Evolutionary conservation across 2,797 vertebrate genomes (phyloP), one percentile per base, ranked within the genome.

Genomic region (Megaceryle alcyon): DNA sequence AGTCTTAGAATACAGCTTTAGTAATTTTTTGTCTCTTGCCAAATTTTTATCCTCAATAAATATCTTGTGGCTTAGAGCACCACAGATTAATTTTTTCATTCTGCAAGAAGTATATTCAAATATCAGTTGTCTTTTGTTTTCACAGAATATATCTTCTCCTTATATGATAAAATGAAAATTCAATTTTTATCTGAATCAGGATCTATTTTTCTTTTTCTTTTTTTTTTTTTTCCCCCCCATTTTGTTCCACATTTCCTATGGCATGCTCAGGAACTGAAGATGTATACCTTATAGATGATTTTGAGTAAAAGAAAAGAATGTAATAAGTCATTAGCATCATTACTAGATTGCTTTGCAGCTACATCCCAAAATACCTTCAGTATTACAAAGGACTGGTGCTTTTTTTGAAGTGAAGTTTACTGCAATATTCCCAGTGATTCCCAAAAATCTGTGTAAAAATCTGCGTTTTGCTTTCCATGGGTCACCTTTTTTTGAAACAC

Each of bases 361-460:
- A 91, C 65, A 26, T 60, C 79, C 69, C 48, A 90, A 91, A 92
- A 79, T 83, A 92, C 59, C 56, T 95, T 91, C 59, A 75, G 44
- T 66, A 60, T 84, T 73, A 66, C 69, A 91, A 86, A 77, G 28
- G 85, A 75, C 39, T 81, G 26, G 31, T 82, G 83, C 49, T 85
- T 91, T 90, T 88, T 82, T 71, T 77, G 43, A 88, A 79, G 56
- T n/a, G 69, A 71, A 90, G 14, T 87, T 80, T 91, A 80, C 54
- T 91, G 60, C 64, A 90, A 18, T 82, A 85, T 65, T 35, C 26
- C 57, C 44, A 69, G 26, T 94, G 33, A 79, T 82, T 88, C 92
- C 92, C 86, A 95, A 92, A 96, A 92, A 82, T 92, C 90, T 95
- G 85, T 78, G 76, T 92, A 81, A 44, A 94, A 95, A 94, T 86